These are phyloP conservation scores for Sinhomidia bicolor DNA, from an alignment of 2,888 invertebrate species.

Conservation along the genomic window DNA sequence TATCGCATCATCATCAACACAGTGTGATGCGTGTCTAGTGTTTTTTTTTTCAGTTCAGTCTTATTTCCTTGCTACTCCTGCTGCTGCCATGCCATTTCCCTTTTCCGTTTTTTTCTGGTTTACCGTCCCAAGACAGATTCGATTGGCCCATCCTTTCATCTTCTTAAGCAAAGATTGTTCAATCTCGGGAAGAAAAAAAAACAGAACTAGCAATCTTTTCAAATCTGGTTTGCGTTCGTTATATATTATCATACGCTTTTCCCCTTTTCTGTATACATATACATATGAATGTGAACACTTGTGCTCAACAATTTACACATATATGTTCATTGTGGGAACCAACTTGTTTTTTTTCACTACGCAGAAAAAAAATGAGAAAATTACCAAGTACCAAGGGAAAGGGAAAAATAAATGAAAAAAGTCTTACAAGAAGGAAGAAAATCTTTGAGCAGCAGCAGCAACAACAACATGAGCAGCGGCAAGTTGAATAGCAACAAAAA, in stretches of 20 bases:
- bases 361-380: constrained; percentile 18
- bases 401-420: constrained; percentile 6
- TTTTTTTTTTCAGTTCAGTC: neutral
- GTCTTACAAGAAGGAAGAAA: neutral
- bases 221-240: neutral
- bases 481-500: neutral
- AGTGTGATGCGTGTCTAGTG: neutral
- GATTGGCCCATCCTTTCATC: neutral
- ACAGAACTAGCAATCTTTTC: neutral
- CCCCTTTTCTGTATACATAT: neutral
- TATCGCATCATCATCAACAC: neutral
- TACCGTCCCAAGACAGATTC: neutral
- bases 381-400: neutral
- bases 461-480: neutral
- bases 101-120: neutral
- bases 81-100: too few species aligned
- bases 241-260: neutral
- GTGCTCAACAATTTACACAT: neutral
- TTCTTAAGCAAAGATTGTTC: neutral
- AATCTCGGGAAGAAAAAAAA: neutral
- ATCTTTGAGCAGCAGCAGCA: neutral
- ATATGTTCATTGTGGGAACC: neutral
- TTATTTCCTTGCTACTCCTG: neutral
- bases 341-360: neutral
- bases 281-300: neutral